These are phyloP conservation scores for Acrobasis repandana DNA, from an alignment of 2,888 invertebrate species.

Conservation along the genomic window DNA sequence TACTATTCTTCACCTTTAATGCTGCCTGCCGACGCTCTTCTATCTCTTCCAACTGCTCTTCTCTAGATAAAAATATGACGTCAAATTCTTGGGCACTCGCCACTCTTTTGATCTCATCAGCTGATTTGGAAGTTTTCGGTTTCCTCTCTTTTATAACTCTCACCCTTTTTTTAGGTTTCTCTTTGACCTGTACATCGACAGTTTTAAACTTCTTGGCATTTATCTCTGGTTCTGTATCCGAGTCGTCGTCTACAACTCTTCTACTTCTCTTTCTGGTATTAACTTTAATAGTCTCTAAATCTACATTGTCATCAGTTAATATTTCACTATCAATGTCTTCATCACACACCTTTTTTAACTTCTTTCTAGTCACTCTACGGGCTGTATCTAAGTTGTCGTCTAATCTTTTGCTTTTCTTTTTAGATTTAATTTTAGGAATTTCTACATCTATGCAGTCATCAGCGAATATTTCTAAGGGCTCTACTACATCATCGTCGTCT, in stretches of 20 bases:
- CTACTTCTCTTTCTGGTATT: slow-evolving; percentile 2
- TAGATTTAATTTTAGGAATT: background rate
- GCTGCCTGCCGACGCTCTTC: slow-evolving; percentile 4
- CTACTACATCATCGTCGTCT: background rate
- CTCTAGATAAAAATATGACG: slow-evolving; percentile 4
- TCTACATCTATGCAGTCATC: slow-evolving; percentile 9
- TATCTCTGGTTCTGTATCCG: background rate
- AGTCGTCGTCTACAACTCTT: background rate
- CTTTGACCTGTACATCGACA: background rate
- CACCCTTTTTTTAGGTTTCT: background rate
- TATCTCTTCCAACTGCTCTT: slow-evolving; percentile 9
- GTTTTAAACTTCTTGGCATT: background rate
- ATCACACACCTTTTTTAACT: background rate
- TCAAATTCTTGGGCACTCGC: background rate
- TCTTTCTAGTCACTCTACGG: background rate
- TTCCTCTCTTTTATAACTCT: slow-evolving; percentile 8
- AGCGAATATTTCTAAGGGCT: slow-evolving; percentile 9
- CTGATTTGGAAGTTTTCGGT: slow-evolving; percentile 7
- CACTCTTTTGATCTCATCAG: slow-evolving; percentile 2
- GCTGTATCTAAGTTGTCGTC: background rate
- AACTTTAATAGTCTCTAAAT: background rate
- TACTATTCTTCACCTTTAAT: slow-evolving; percentile 1
- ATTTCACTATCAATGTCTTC: background rate
- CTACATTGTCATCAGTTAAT: slow-evolving; percentile 1
- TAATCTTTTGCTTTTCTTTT: background rate